Base-by-base conservation (phyloP, 2,888 invertebrate species). In the Spodoptera exigua region DNA sequence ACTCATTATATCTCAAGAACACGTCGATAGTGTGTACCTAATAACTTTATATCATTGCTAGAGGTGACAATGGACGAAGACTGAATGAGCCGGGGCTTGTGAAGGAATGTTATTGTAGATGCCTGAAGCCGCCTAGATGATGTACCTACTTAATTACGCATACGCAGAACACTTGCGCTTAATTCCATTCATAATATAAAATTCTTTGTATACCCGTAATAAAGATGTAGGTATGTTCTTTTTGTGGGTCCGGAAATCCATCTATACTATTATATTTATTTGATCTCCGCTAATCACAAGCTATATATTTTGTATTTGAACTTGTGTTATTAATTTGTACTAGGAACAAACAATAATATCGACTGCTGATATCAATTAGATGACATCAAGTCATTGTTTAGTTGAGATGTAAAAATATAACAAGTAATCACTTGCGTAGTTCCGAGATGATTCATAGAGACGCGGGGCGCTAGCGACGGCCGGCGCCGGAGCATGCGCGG, bases 31-130 rank as follows among this genome's bases (percentile, higher is more conserved):
- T 21, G 21, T 7, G 4, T 27, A 9, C 1, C 27, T 7, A 5
- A 27, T 27, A 27, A 27, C 27, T 27, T 27, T 13, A 47, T 36
- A 54, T 63, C 37, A n/a, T n/a, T n/a, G n/a, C n/a, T 46, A 11
- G 36, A 12, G 14, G 17, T 7, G 36, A 44, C 49, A 71, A 40
- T 45, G 17, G 17, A 18, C 9, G 11, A 9, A 7, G 14, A 4
- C n/a, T 16, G 51, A 40, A 52, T 72, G 54, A 52, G 44, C 66
- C 37, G 66, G 27, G 53, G 37, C 17, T 21, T 16, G 18, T 39
- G 54, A 55, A 60, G 65, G 51, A 55, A 17, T 51, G 32, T 9
- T 39, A 35, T 59, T 54, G 54, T 59, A 53, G 35, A 13, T 53
- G 9, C n/a, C n/a, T n/a, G 41, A 43, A 35, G 17, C 12, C 13